A percentile compares a stretch with the other conserved stretches of the same genome.
These are phyloP conservation scores for Staurois parvus DNA, from an alignment of 2,797 vertebrate genomes.

Conservation along the genomic window DNA sequence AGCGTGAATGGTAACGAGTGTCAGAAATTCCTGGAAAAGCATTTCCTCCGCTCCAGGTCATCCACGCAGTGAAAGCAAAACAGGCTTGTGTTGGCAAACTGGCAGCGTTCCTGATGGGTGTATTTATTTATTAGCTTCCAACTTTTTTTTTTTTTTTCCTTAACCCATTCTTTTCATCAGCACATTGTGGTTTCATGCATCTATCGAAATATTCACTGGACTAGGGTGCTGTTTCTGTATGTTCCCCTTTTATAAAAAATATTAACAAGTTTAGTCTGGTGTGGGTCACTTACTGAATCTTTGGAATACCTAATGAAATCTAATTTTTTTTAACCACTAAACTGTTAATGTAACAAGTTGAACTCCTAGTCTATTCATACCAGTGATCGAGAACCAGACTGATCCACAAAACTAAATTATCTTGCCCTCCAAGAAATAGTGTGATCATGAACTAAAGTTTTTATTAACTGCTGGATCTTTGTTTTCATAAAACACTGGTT, in stretches of 20 bases:
- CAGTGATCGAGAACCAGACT: no score
- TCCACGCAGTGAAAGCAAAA: slow-evolving; percentile 61
- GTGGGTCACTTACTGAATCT: no score
- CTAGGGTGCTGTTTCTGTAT: background rate
- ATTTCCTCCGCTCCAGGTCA: slow-evolving; percentile 75
- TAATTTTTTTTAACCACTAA: no score
- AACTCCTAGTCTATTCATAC: no score
- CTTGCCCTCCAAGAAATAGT: no score
- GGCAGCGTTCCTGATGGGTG: slow-evolving; percentile 60
- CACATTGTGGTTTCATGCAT: background rate
- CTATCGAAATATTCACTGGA: background rate
- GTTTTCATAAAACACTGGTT: no score
- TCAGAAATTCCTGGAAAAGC: slow-evolving; percentile 76
- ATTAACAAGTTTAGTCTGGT: background rate
- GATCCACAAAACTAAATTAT: no score
- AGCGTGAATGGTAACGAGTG: slow-evolving; percentile 61
- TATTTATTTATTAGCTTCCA: slow-evolving; percentile 57
- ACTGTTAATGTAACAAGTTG: no score
- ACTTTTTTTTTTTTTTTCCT: slow-evolving; percentile 24
- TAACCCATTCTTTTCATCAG: slow-evolving; percentile 32
- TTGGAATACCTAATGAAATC: no score
- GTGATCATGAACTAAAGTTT: no score
- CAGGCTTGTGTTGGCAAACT: slow-evolving; percentile 61
- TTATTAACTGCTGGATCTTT: no score
- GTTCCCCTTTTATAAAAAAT: background rate